These are phyloP conservation scores for Chamaea fasciata DNA, from an alignment of 2,113 vertebrate genomes.

Conservation along the genomic window DNA sequence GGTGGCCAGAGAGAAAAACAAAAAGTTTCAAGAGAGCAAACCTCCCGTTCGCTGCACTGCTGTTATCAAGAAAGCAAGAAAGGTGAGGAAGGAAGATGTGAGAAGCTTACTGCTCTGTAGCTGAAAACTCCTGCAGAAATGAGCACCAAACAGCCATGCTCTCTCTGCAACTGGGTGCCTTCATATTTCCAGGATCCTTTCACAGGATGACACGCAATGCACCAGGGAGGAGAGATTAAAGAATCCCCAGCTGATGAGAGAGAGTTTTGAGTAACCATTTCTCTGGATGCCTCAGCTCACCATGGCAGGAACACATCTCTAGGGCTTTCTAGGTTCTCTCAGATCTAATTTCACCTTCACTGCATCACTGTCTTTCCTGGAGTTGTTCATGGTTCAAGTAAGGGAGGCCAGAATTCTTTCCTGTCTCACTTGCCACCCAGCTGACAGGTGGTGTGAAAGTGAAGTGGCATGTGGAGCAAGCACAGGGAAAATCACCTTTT, in stretches of 20 bases:
- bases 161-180: neutral
- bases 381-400: neutral
- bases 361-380: neutral
- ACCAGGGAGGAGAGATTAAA: neutral
- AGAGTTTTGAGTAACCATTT: neutral
- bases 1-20: neutral
- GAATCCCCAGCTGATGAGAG: neutral
- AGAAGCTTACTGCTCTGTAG: neutral
- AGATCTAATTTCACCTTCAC: neutral
- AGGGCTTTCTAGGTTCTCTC: neutral
- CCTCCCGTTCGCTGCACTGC: neutral
- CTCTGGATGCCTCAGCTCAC: neutral
- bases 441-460: neutral
- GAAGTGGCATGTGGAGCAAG: neutral
- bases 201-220: neutral
- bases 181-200: neutral
- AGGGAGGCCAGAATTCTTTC: neutral
- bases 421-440: neutral
- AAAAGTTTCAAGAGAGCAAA: neutral
- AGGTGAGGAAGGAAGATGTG: neutral
- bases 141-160: neutral
- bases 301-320: neutral
- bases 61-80: neutral
- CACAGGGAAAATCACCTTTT: slow-evolving; percentile 33
- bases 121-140: neutral